Evolutionary conservation across 2,888 invertebrate species (phyloP).

Genomic region (Steinernema scapterisci): DNA sequence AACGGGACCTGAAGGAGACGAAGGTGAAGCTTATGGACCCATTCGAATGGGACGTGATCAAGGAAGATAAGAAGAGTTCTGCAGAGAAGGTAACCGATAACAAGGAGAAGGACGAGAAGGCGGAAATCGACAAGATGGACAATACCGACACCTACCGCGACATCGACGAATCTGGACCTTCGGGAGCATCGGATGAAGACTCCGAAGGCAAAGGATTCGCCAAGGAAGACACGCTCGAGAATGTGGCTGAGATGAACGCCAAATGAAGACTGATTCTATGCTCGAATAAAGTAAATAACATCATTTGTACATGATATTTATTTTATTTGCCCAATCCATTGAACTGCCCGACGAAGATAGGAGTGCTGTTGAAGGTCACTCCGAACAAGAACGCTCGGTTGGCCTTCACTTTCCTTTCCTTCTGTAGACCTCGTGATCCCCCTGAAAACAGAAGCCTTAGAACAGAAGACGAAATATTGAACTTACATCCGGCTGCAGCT

Average conservation of each 20-base stretch:
- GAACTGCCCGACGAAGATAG: too few species aligned
- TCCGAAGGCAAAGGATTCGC: slow-evolving; percentile 49
- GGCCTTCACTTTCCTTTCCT: too few species aligned
- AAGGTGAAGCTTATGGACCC: slow-evolving; percentile 45
- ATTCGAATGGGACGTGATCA: slow-evolving; percentile 54
- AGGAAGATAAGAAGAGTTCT: slow-evolving; percentile 27
- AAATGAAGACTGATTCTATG: slow-evolving; percentile 16
- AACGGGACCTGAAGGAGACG: neutral
- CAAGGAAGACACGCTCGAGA: slow-evolving; percentile 57
- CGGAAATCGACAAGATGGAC: slow-evolving; percentile 46
- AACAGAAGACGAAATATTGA: too few species aligned
- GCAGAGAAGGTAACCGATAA: slow-evolving; percentile 12
- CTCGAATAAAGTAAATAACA: too few species aligned
- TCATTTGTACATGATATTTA: too few species aligned
- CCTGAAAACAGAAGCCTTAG: too few species aligned
- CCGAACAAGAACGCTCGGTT: too few species aligned
- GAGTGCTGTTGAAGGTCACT: too few species aligned
- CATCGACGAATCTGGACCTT: slow-evolving; percentile 38
- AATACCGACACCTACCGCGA: slow-evolving; percentile 40
- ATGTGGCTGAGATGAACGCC: slow-evolving; percentile 37
- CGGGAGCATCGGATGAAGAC: slow-evolving; percentile 39
- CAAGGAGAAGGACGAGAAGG: slow-evolving; percentile 49
- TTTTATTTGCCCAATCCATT: too few species aligned
- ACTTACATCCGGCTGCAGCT: too few species aligned
- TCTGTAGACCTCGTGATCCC: too few species aligned